Evolutionary conservation across 2,888 invertebrate species (phyloP).

Genomic region (Dichetophora obliterata): DNA sequence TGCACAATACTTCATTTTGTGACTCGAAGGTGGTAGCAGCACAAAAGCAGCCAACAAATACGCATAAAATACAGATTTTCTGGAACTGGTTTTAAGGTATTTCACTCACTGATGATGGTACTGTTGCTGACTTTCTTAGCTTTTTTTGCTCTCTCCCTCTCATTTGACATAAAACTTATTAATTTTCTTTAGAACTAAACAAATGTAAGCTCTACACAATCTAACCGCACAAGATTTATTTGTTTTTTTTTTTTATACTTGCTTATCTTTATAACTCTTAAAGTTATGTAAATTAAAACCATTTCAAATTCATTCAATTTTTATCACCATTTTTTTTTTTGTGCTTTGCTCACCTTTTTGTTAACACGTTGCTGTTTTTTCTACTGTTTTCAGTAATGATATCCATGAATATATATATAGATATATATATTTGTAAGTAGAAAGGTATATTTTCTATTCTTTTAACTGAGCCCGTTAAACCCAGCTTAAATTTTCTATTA

Average conservation of each 20-base stretch:
- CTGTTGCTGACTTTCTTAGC: conserved; percentile 47
- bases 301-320: not conserved
- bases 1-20: conserved; percentile 19
- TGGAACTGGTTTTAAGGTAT: conserved; percentile 66
- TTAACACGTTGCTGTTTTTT: not conserved
- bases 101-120: conserved; percentile 56
- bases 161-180: not conserved
- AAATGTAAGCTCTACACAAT: not conserved
- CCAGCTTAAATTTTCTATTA: not conserved
- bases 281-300: not conserved
- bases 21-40: conserved; percentile 12
- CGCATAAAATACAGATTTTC: conserved; percentile 12
- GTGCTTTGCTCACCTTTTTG: conserved; percentile 20
- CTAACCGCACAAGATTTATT: conserved; percentile 10
- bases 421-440: not conserved
- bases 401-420: not conserved
- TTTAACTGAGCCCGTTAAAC: not conserved
- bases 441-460: too few relatives aligned
- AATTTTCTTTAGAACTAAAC: not conserved
- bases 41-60: conserved; percentile 15
- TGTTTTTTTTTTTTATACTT: not conserved
- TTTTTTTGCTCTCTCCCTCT: not conserved
- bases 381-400: not conserved
- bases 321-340: conserved; percentile 17
- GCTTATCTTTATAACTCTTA: not conserved